Evolutionary conservation across 2,888 invertebrate species (phyloP).

Genomic region (Drosophila aldrichi): DNA sequence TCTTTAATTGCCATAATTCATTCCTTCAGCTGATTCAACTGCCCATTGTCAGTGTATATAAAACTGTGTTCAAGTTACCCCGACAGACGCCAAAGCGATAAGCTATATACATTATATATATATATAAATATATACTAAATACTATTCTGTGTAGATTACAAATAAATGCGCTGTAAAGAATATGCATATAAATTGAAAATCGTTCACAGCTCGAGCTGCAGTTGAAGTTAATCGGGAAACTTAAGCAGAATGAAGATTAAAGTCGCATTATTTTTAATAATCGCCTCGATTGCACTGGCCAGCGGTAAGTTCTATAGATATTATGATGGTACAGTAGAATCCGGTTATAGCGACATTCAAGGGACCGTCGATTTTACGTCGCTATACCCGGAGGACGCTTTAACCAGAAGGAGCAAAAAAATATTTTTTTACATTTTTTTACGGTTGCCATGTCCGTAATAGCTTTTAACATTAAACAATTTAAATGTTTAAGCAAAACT

Average conservation of each 20-base stretch:
- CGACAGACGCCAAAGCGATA: constrained; percentile 10
- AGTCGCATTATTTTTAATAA: constrained; percentile 19
- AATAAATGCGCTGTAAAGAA: constrained; percentile 3
- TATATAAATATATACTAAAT: neutral
- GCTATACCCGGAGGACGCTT: too few species aligned
- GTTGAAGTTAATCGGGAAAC: constrained; percentile 26
- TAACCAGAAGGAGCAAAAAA: too few species aligned
- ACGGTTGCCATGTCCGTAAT: too few species aligned
- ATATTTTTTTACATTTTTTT: too few species aligned
- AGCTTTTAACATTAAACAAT: too few species aligned
- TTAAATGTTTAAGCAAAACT: too few species aligned
- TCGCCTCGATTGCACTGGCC: constrained; percentile 23
- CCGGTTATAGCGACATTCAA: too few species aligned
- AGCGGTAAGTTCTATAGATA: constrained; percentile 33
- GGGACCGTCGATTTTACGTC: too few species aligned
- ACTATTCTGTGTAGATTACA: constrained; percentile 11
- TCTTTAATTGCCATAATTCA: neutral
- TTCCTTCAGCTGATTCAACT: neutral
- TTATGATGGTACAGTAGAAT: neutral
- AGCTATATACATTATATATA: neutral
- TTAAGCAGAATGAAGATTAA: constrained; percentile 37
- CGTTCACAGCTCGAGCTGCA: constrained; percentile 3
- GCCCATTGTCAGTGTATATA: neutral
- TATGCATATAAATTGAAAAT: neutral
- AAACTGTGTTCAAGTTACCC: neutral